Evolutionary conservation across 2,113 vertebrate genomes (phyloP), one percentile per base, ranked within the genome.

Genomic region (Ranitomeya variabilis): DNA sequence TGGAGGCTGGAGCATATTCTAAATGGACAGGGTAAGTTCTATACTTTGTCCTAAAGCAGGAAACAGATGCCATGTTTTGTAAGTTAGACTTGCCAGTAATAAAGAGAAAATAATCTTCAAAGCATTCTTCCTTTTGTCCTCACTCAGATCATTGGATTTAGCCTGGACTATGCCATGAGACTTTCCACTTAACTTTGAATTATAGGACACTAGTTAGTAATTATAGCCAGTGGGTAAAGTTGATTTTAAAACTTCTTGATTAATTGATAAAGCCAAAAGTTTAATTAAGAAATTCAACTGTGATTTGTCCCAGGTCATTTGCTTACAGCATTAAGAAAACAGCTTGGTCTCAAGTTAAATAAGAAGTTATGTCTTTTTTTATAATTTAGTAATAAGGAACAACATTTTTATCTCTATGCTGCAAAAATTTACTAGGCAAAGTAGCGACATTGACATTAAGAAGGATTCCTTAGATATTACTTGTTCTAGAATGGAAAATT

Each of bases 1-100:
- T 11, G n/a, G 71, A 51, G 19, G 19, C 60, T 86, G 31, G 19
- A 57, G 73, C 78, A 23, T n/a, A 82, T 54, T 73, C 23, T 73
- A 60, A 74, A 55, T 5, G 59, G 62, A 23, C 62, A 55, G 77
- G 21, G 74, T 81, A 69, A 57, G 80, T 87, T 87, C 76, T 77
- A 87, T 87, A 51, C 67, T 62, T 69, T 87, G 77, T 80, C 66
- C 52, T 82, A 31, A 60, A 87, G 23, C 66, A 73, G 81, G 79
- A 87, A 82, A 87, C 86, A 87, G 79, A 87, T 87, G 86, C 86
- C 82, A 10, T 78, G 4, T 23, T 51, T 73, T 82, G 64, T 82
- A 60, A 82, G 23, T 73, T 31, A 45, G 66, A 79, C 79, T 82
- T 16, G 37, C 66, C 26, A 82, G 54, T 73, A 73, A 73, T 69